Evolutionary conservation across 1,140 invertebrate species (phyloP), one percentile per base, ranked within the genome.

Genomic region (Aphidius gifuensis): DNA sequence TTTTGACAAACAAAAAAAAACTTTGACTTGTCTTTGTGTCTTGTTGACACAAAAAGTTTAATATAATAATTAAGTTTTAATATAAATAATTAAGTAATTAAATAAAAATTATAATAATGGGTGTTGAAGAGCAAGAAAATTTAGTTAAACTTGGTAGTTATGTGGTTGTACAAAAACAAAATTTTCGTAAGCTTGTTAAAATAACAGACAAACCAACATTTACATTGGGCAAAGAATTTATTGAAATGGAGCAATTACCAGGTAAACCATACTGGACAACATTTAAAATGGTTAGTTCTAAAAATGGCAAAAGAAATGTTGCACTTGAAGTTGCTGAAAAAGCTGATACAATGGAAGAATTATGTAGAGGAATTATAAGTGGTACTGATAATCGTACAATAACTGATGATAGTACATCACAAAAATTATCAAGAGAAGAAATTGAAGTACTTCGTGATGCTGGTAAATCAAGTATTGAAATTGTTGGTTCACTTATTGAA

Each of bases 301-400:
- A 83, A 45, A 79, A 76, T 45, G 83, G 80, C 51, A 87, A 86
- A 68, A 83, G 84, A 54, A 75, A 83, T 16, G 88, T 84, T 68
- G 78, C 75, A 66, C 77, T 83, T 45, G 83, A 84, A 62, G 76
- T 80, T 8, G 47, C 82, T 76, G 64, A 84, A 82, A 62, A 83
- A 58, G 61, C 62, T 11, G 75, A 78, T 5, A 73, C 73, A 0
- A 64, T 74, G 49, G 68, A 78, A 32, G 74, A 80, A 57, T 66
- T 82, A 8, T 72, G 78, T 56, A 76, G 75, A 51, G 70, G 66
- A 4, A 47, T 79, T 9, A 66, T 74, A 3, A 82, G 82, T 64
- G 90, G 90, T 4, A 81, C 77, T 50, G 95, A 97, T 72, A 98
- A 98, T 75, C 83, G 94, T 66, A 86, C 90, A 54, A 90, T 97